These are phyloP conservation scores for Microtus ochrogaster DNA, from an alignment of 2,113 vertebrate species.

Conservation along the genomic window DNA sequence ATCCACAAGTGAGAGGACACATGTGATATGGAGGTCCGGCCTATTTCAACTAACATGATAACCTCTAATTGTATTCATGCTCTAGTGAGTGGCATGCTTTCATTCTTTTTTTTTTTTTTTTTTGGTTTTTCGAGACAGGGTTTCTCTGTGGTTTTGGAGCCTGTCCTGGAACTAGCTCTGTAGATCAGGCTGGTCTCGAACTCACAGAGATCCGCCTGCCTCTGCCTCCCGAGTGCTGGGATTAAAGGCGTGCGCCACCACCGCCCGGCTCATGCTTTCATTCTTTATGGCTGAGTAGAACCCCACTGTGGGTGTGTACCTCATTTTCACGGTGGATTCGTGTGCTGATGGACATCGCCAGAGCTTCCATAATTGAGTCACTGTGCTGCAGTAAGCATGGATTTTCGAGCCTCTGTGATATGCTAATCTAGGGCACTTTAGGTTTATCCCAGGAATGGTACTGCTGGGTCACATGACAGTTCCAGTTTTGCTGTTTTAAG, in stretches of 20 bases:
- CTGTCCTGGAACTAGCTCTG: no score
- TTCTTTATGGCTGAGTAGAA: background rate
- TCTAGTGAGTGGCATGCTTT: background rate
- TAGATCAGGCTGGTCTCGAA: no score
- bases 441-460: background rate
- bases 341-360: background rate
- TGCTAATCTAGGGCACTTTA: no score
- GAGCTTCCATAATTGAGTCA: background rate
- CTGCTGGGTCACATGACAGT: background rate
- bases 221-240: no score
- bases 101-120: no score
- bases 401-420: background rate
- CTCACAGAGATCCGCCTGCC: no score
- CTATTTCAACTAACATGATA: background rate
- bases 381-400: background rate
- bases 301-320: accelerated
- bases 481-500: background rate
- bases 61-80: background rate
- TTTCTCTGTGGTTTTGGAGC: no score
- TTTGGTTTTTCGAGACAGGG: no score
- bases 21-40: background rate
- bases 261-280: no score
- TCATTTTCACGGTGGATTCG: background rate
- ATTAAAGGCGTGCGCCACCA: no score
- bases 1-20: background rate